These are phyloP conservation scores for Sebastes nivosus DNA, from an alignment of 2,797 vertebrate species.

Conservation along the genomic window DNA sequence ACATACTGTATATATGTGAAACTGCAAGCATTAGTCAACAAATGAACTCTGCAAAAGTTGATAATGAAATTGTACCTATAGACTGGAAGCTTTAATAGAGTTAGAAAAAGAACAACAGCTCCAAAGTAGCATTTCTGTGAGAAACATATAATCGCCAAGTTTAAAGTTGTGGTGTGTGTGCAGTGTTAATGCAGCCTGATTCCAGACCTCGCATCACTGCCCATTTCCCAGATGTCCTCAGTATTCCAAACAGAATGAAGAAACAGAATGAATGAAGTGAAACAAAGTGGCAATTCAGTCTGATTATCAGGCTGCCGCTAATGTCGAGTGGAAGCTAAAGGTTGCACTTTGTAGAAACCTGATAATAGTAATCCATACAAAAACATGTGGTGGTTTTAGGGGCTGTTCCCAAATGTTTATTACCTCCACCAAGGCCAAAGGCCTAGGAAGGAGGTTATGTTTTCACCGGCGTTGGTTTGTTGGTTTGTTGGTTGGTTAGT, in stretches of 20 bases:
- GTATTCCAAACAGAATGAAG: background rate
- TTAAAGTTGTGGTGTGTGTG: background rate
- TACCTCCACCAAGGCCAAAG: too few relatives aligned
- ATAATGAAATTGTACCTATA: background rate
- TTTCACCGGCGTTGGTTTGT: too few relatives aligned
- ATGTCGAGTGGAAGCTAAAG: background rate
- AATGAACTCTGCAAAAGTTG: background rate
- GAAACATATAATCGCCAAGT: background rate
- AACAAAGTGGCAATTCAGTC: background rate
- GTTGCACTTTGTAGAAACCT: background rate
- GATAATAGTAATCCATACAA: background rate
- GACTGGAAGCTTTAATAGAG: background rate
- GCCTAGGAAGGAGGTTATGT: too few relatives aligned
- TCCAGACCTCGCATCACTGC: background rate
- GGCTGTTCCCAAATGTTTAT: too few relatives aligned
- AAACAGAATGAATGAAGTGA: background rate
- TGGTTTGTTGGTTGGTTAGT: too few relatives aligned
- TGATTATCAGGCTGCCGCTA: background rate
- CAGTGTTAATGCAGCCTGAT: background rate
- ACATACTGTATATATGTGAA: background rate
- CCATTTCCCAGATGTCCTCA: background rate
- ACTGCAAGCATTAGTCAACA: background rate
- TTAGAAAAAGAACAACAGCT: background rate
- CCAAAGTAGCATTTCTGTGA: background rate
- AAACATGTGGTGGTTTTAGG: background rate